phyloP scores from a whole-genome alignment of 2,797 vertebrate genomes.

The Pteronotus mesoamericanus region DNA sequence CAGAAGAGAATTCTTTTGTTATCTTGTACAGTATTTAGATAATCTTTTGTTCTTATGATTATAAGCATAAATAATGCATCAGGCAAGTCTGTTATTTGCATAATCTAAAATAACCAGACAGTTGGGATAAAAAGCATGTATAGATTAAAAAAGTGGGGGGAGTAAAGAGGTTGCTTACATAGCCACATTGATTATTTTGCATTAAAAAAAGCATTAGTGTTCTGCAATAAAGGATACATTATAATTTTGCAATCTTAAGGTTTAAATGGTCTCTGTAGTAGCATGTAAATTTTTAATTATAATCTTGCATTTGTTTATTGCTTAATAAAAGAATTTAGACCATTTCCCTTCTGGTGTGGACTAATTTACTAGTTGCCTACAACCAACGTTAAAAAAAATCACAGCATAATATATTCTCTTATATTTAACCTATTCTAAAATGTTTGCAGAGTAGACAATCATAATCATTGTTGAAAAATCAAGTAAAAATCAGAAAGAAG shows the following conservation, averaged over 20 bases:
- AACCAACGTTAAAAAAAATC: slow-evolving; percentile 17
- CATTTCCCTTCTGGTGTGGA: not conserved
- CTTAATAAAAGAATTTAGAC: slow-evolving; percentile 51
- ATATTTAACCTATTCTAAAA: not conserved
- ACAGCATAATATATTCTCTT: not conserved
- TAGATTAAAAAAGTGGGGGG: not conserved
- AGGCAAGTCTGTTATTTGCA: not conserved
- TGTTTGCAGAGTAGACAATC: not conserved
- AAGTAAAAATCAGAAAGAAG: not conserved
- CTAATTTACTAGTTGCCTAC: slow-evolving; percentile 2
- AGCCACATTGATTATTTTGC: not conserved
- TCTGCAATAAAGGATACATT: not conserved
- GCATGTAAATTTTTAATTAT: slow-evolving; percentile 35
- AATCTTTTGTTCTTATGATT: not conserved
- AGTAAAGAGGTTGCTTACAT: not conserved
- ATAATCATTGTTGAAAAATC: not conserved
- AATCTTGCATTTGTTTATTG: slow-evolving; percentile 3
- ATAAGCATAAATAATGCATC: not conserved
- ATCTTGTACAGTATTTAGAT: not conserved
- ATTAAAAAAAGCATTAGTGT: not conserved
- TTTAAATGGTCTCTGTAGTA: slow-evolving; percentile 3
- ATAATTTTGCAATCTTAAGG: not conserved
- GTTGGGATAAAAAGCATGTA: not conserved
- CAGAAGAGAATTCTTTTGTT: not conserved
- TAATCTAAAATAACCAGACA: not conserved